phyloP scores from a whole-genome alignment of 1,140 invertebrate species.

The Papilio glaucus region DNA sequence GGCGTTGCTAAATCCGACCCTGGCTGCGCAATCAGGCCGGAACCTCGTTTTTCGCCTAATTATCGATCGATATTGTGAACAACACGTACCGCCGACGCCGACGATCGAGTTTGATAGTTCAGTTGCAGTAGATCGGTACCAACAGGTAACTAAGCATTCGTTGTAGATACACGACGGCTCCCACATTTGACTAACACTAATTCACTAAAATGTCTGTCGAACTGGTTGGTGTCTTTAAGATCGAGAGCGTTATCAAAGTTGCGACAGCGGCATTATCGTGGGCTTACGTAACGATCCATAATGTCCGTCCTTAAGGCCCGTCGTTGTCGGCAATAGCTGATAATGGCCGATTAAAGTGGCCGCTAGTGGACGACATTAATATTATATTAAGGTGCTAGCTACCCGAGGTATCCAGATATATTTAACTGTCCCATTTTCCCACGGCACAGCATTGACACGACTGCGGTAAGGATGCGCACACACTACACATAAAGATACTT shows the following conservation, averaged over 20 bases:
- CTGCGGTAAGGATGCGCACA: background rate
- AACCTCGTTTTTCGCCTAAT: conserved; percentile 73
- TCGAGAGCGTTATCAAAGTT: background rate
- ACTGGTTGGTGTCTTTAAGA: background rate
- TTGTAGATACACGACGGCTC: background rate
- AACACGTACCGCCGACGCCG: conserved; percentile 4
- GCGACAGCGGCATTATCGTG: background rate
- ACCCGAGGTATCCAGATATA: conserved; percentile 12
- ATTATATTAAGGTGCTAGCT: conserved; percentile 26
- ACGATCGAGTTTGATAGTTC: background rate
- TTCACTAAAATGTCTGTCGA: background rate
- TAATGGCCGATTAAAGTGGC: conserved; percentile 41
- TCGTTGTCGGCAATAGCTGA: conserved; percentile 27
- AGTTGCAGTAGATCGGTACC: background rate
- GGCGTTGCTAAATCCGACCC: conserved; percentile 72
- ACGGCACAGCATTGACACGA: conserved; percentile 51
- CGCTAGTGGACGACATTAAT: conserved; percentile 34
- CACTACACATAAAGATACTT: conserved; percentile 25
- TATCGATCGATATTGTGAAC: conserved; percentile 60
- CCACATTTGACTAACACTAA: background rate
- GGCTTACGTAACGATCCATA: conserved; percentile 19
- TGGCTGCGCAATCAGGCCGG: conserved; percentile 76
- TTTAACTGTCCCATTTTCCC: conserved; percentile 60
- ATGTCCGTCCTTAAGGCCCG: background rate
- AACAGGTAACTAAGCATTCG: background rate